Base-by-base conservation (phyloP, 1,140 invertebrate species). In the Drosophila rufa region DNA sequence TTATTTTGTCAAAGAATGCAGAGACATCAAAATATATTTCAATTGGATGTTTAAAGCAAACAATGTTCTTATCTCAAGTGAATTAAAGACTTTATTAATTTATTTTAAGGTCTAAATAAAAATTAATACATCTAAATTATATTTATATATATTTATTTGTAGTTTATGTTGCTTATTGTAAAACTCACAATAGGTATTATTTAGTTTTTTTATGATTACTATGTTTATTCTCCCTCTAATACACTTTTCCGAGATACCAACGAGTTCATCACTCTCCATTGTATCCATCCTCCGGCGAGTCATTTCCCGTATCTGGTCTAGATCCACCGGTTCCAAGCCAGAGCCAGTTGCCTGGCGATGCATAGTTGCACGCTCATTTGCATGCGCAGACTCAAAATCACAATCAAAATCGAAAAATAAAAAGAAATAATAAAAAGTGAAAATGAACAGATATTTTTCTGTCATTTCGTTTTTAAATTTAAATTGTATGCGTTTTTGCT, bases 331-430 rank as follows among this genome's bases (percentile, higher is more conserved):
- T 42, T 75, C 25, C 51, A 19, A 8, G 68, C 30, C 14, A 19
- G 7, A 17, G 36, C 11, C 65, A 65, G 33, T 58, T 71, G 43
- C 40, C 51, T 62, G 40, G 11, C 45, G 38, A 60, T 58, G 58
- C 67, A 74, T 80, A 61, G 57, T 75, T 84, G 78, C 85, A 89
- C 78, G 84, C 81, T 89, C 81, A 89, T 89, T 89, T 89, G 84
- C 84, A 89, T 90, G 85, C 30, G 48, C 36, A 58, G 22, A 50
- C 17, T 45, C 64, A 50, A 78, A 58, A 67, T 58, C 50, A 27
- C 56, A 64, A 19, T 33, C 2, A 8, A 33, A 33, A 36, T 0
- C 14, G 40, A 14, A 65, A 36, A 42, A 11, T 40, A 55, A 51
- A 4, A 55, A 14, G 42, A 47, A 66, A 61, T 7, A 36, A 25